Percentiles rank a stretch among this genome's conserved stretches.
phyloP scores from a whole-genome alignment of 2,797 vertebrate species.

The Epinephelus malabaricus region DNA sequence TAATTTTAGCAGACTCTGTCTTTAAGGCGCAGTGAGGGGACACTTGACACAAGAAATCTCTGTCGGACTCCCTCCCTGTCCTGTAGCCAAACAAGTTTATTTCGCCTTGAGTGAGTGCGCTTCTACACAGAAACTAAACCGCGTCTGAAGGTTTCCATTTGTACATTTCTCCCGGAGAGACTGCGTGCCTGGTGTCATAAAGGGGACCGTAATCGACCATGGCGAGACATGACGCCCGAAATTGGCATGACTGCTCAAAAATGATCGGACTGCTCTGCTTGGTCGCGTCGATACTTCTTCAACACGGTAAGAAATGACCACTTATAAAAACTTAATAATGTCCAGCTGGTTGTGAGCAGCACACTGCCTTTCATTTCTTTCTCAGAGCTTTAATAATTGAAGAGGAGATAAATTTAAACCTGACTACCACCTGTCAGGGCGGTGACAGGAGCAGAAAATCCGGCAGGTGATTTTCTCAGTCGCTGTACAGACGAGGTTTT shows the following conservation, averaged over 20 bases:
- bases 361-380: not conserved
- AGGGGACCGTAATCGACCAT: conserved; percentile 69
- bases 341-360: not conserved
- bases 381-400: conserved; percentile 11
- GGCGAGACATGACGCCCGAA: conserved; percentile 75
- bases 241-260: conserved; percentile 53
- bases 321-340: conserved; percentile 11
- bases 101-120: conserved; percentile 6
- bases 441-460: conserved; percentile 26
- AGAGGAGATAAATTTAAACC: conserved; percentile 8
- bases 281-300: conserved; percentile 57
- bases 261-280: conserved; percentile 70
- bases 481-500: not conserved
- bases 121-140: conserved; percentile 34
- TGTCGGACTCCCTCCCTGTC: conserved; percentile 49
- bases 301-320: conserved; percentile 77
- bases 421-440: conserved; percentile 55
- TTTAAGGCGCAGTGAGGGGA: conserved; percentile 47
- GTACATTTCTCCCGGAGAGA: conserved; percentile 25
- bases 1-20: conserved; percentile 4
- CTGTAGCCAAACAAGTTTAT: conserved; percentile 64
- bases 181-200: conserved; percentile 26
- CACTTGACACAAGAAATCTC: conserved; percentile 18
- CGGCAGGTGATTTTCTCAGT: conserved; percentile 52
- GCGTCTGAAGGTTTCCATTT: conserved; percentile 26